Evolutionary conservation across 2,888 invertebrate species (phyloP).

Genomic region (Troides helena): DNA sequence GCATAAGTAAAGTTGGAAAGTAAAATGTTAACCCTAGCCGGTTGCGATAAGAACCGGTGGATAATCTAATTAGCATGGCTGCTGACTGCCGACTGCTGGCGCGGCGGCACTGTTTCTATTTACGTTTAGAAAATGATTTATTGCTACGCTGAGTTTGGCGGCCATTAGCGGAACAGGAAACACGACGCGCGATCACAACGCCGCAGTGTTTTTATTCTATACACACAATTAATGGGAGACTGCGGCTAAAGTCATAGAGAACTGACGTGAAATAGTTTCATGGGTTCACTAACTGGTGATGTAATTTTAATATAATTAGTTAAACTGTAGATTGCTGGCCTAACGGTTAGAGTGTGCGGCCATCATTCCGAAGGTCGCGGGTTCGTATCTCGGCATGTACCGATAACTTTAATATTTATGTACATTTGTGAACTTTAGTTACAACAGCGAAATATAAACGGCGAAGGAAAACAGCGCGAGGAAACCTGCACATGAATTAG

Average conservation of each 20-base stretch:
- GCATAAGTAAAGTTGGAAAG: constrained; percentile 5
- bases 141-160: constrained; percentile 20
- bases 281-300: too few relatives aligned
- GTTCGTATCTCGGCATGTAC: too few relatives aligned
- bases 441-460: too few relatives aligned
- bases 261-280: too few relatives aligned
- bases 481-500: too few relatives aligned
- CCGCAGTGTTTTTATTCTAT: background rate
- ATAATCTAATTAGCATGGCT: constrained; percentile 36
- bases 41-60: constrained; percentile 30
- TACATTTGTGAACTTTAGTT: too few relatives aligned
- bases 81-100: constrained; percentile 32
- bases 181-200: background rate
- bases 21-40: constrained; percentile 15
- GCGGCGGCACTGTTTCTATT: constrained; percentile 25
- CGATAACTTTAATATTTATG: too few relatives aligned
- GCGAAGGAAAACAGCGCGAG: too few relatives aligned
- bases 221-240: constrained; percentile 2
- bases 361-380: too few relatives aligned
- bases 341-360: too few relatives aligned
- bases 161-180: constrained; percentile 17
- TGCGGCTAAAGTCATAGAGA: background rate
- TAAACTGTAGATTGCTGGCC: too few relatives aligned
- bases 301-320: too few relatives aligned
- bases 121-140: constrained; percentile 34